A percentile compares a stretch with the other conserved stretches of the same genome.
These are phyloP conservation scores for Aix galericulata DNA, from an alignment of 2,113 vertebrate species.

Conservation along the genomic window DNA sequence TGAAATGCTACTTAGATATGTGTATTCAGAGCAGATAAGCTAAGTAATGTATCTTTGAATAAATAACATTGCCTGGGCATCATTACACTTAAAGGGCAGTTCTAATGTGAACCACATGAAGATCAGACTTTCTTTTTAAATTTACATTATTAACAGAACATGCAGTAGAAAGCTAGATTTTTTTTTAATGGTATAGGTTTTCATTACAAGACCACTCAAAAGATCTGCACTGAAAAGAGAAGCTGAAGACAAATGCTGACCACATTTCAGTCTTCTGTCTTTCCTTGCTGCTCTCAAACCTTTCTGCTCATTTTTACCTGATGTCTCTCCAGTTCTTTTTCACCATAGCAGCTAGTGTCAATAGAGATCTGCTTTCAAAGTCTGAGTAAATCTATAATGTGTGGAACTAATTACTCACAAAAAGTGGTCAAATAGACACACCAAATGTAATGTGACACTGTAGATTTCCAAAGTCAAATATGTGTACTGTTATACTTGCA, in stretches of 20 bases:
- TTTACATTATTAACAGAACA: neutral
- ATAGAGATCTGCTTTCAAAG: neutral
- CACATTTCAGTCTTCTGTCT: neutral
- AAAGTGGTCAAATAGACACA: neutral
- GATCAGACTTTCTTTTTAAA: neutral
- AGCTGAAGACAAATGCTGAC: neutral
- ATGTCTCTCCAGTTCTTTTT: neutral
- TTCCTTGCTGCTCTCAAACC: neutral
- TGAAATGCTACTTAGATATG: neutral
- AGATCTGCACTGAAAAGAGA: neutral
- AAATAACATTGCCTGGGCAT: neutral
- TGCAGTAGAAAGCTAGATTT: neutral
- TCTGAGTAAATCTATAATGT: neutral
- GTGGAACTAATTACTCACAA: neutral
- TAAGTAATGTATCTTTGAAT: neutral
- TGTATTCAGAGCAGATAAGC: neutral
- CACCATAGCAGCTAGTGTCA: neutral
- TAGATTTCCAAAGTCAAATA: neutral
- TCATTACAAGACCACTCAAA: neutral
- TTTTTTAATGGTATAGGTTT: neutral
- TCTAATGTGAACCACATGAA: neutral
- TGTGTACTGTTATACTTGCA: fast-evolving
- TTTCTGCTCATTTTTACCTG: neutral
- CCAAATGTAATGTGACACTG: neutral
- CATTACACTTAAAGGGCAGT: neutral